Base-by-base conservation (phyloP, 2,113 vertebrate genomes). In the Corydoras maculifer region DNA sequence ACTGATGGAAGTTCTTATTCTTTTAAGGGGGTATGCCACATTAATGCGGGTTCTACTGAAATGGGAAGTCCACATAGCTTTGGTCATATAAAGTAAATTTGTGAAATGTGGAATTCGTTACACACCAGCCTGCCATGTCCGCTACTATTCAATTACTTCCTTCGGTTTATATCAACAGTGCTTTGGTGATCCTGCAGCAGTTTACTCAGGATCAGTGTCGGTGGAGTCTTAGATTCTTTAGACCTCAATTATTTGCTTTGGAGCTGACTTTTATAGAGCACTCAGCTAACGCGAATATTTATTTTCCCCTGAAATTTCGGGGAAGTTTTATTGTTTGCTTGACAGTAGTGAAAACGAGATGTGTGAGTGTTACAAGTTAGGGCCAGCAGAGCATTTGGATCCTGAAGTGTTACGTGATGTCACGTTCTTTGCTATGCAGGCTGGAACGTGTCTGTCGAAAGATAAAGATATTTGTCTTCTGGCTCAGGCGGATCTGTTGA, bases 211-310 rank as follows among this genome's bases (percentile, higher is more conserved):
- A 61, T 68, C 30, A 57, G 59, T 59, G 57, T 15, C 13, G 3
- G 67, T 54, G 68, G 68, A 67, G 67, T 70, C 68, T 25, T 48
- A 60, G 32, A n/a, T 43, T 29, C 55, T 58, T 58, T 29, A 59
- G 70, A 71, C 53, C 57, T 48, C 54, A 70, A 14, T 62, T 72
- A 75, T 78, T 78, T 68, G 59, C 31, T 9, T 67, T 72, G 69
- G 69, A 49, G 53, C 9, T 58, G 51, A 62, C 48, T 71, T 68
- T 69, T 70, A 81, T 60, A 77, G 66, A 60, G 74, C 59, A 71
- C 73, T 51, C 54, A 77, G 55, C 65, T 65, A 72, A 76, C 71
- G 71, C 53, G 25, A 65, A 62, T 65, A 65, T 35, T 58, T 79
- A 75, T 75, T 69, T 67, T 32, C 3, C 58, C 49, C 15, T 66